Conservation (phyloP, 2,888 invertebrate species). For the Drosophila setosimentum region DNA sequence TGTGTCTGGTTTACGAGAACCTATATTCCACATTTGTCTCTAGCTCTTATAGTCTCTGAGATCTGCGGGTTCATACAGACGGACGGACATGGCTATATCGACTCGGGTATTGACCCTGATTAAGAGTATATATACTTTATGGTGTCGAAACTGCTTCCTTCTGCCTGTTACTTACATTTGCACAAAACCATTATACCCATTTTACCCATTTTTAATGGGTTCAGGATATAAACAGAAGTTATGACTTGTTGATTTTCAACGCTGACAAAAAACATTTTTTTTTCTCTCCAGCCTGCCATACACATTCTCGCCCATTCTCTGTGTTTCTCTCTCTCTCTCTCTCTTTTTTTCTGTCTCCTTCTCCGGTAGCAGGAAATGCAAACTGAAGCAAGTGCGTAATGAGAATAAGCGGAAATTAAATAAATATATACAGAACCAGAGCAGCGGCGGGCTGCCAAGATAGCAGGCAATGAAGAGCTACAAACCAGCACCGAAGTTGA, state of each 20-base stretch:
- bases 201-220: no score
- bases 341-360: background rate
- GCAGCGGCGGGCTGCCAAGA: slow-evolving; percentile 26
- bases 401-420: slow-evolving; percentile 61
- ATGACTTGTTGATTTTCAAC: slow-evolving; percentile 15
- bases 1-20: no score
- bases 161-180: no score
- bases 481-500: background rate
- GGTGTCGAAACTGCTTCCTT: no score
- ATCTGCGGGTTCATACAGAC: no score
- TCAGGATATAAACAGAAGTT: background rate
- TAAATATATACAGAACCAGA: slow-evolving; percentile 54
- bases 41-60: no score
- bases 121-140: no score
- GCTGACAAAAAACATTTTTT: no score
- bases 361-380: slow-evolving; percentile 16
- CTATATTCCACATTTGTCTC: no score
- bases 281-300: background rate
- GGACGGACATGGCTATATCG: no score
- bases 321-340: background rate
- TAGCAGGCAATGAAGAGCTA: slow-evolving; percentile 13
- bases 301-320: background rate
- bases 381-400: slow-evolving; percentile 62
- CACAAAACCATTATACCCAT: no score
- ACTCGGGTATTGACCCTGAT: no score